A percentile compares a stretch with the other conserved stretches of the same genome.
Conservation (phyloP, 2,888 invertebrate species). For the Slavum lentiscoides region DNA sequence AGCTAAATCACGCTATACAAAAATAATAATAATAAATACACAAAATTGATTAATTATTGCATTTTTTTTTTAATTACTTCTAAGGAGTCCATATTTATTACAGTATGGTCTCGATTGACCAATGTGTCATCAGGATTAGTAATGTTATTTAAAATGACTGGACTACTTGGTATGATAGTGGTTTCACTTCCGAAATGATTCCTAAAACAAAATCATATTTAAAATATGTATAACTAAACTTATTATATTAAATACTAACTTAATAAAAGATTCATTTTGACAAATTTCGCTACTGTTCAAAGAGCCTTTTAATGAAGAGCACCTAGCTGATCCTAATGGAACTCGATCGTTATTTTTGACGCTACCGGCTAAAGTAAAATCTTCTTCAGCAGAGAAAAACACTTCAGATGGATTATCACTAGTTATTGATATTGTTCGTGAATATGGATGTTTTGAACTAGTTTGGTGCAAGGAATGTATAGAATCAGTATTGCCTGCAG, state of each 20-base stretch:
- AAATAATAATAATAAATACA: constrained; percentile 1
- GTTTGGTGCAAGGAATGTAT: constrained; percentile 33
- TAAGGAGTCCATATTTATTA: constrained; percentile 27
- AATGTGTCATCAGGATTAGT: not conserved
- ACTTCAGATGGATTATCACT: constrained; percentile 90
- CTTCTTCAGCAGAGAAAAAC: constrained; percentile 93
- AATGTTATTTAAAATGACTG: constrained; percentile 17
- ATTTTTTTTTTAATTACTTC: constrained; percentile 18
- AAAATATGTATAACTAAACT: not conserved
- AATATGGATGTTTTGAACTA: constrained; percentile 44
- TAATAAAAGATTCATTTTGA: constrained; percentile 42
- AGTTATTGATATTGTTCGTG: constrained; percentile 80
- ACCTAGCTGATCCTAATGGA: constrained; percentile 31
- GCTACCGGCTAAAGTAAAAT: constrained; percentile 63
- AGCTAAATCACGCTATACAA: constrained; percentile 43
- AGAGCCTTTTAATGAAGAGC: constrained; percentile 40
- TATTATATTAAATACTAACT: constrained; percentile 23
- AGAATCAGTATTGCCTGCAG: constrained; percentile 34
- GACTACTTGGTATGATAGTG: constrained; percentile 38
- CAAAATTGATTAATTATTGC: not conserved
- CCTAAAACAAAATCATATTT: constrained; percentile 58
- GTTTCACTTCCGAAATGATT: constrained; percentile 66
- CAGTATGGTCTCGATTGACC: constrained; percentile 26
- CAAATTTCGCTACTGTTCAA: constrained; percentile 30
- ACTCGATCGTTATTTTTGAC: constrained; percentile 32